Evolutionary conservation across 2,888 invertebrate species (phyloP), one percentile per base, ranked within the genome.

Genomic region (Tipula lateralis): DNA sequence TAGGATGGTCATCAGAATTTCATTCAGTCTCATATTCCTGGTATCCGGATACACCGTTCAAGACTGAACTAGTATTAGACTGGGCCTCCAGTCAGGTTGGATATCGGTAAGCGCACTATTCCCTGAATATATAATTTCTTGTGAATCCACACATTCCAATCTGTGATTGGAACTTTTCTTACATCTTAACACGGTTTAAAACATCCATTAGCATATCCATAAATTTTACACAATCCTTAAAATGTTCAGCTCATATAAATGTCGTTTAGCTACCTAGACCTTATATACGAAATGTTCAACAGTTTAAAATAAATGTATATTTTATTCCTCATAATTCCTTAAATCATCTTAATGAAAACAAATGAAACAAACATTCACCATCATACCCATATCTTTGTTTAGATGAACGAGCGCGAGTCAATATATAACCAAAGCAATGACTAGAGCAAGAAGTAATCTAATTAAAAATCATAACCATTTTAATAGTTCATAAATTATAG

Each of bases 401-500:
- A n/a, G n/a, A n/a, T n/a, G n/a, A n/a, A n/a, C n/a, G n/a, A n/a
- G n/a, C n/a, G n/a, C n/a, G n/a, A 66, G 19, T 66, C 12, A 66
- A 24, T 66, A 66, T 66, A 24, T 66, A 24, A 5, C 44, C n/a
- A 50, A 16, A 5, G 44, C n/a, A 16, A 50, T 50, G 44, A 39
- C 39, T 50, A 50, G 6, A 50, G n/a, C 6, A 50, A 50, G n/a
- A 6, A 66, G 66, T 66, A 66, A 66, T 66, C 66, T 66, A 66
- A 66, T 66, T 66, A 66, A 66, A 66, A 66, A 66, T 66, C 66
- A 66, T 66, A 66, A 66, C 66, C 66, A 66, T 66, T n/a, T 24
- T 24, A 66, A 66, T 66, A 66, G 66, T 66, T 66, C 66, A 66
- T 66, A 66, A 66, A 66, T 66, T 66, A 66, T 66, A 66, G 66